These are phyloP conservation scores for Penaeus monodon DNA, from an alignment of 2,888 invertebrate species.

Conservation along the genomic window DNA sequence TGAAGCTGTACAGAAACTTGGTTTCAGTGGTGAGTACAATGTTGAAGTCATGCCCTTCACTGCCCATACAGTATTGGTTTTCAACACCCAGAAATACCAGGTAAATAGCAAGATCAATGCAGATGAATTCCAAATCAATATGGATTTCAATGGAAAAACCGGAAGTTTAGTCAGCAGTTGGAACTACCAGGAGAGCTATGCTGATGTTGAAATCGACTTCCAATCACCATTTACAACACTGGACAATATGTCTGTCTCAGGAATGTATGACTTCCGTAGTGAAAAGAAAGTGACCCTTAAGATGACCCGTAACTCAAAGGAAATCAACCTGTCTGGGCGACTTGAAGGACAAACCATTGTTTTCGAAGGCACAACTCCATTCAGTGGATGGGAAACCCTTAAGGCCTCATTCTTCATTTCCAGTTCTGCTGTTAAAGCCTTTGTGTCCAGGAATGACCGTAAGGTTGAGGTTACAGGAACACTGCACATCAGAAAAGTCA, in stretches of 20 bases:
- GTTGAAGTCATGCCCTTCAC: neutral
- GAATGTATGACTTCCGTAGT: constrained; percentile 34
- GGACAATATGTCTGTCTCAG: neutral
- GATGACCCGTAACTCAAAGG: constrained; percentile 11
- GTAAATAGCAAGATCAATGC: neutral
- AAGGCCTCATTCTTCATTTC: constrained; percentile 46
- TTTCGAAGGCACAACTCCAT: constrained; percentile 46
- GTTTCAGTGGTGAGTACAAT: too few relatives aligned
- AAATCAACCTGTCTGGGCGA: constrained; percentile 28
- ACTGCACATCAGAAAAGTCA: constrained; percentile 20
- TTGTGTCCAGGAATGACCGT: constrained; percentile 32
- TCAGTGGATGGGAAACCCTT: constrained; percentile 47
- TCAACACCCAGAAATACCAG: neutral
- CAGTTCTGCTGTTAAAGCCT: constrained; percentile 38
- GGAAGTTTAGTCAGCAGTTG: constrained; percentile 10
- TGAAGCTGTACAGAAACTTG: too few relatives aligned
- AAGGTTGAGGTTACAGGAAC: too few relatives aligned
- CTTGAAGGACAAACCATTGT: constrained; percentile 35
- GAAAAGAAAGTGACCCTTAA: constrained; percentile 26
- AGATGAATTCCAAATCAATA: constrained; percentile 5
- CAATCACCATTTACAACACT: neutral
- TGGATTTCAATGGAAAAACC: constrained; percentile 7
- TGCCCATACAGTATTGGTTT: neutral
- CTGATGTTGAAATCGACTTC: constrained; percentile 17
- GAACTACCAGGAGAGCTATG: neutral